Evolutionary conservation across 2,888 invertebrate species (phyloP).

Genomic region (Bombylius discolor): DNA sequence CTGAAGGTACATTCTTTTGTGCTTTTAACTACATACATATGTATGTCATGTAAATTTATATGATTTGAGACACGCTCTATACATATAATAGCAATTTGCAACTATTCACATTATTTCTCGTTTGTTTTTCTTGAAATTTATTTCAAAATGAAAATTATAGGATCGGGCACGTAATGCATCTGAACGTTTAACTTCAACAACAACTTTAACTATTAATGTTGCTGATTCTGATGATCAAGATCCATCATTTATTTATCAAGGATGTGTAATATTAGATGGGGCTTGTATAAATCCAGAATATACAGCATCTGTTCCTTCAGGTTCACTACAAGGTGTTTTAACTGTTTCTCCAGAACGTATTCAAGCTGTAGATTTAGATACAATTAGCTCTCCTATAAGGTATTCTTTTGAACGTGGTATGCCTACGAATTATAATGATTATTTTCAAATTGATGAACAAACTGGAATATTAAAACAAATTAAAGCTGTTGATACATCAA

Average conservation of each 20-base stretch:
- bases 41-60: too few species aligned
- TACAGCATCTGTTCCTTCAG: constrained; percentile 60
- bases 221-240: constrained; percentile 84
- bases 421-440: constrained; percentile 62
- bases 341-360: constrained; percentile 77
- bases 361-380: constrained; percentile 82
- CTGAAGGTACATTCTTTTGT: too few species aligned
- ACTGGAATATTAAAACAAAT: constrained; percentile 73
- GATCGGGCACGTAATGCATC: constrained; percentile 71
- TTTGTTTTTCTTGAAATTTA: too few species aligned
- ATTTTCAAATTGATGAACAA: constrained; percentile 69
- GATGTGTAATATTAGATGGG: constrained; percentile 67
- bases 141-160: constrained; percentile 36
- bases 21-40: too few species aligned
- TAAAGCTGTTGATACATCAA: constrained; percentile 64
- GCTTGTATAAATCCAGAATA: constrained; percentile 82
- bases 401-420: constrained; percentile 72
- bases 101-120: too few species aligned
- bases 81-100: too few species aligned
- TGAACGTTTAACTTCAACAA: constrained; percentile 67
- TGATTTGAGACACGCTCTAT: too few species aligned
- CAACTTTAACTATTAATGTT: constrained; percentile 72
- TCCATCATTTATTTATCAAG: constrained; percentile 80
- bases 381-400: constrained; percentile 66
- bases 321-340: constrained; percentile 69